These are phyloP conservation scores for Heterohyrax brucei DNA, from an alignment of 2,797 vertebrate species.

Conservation along the genomic window DNA sequence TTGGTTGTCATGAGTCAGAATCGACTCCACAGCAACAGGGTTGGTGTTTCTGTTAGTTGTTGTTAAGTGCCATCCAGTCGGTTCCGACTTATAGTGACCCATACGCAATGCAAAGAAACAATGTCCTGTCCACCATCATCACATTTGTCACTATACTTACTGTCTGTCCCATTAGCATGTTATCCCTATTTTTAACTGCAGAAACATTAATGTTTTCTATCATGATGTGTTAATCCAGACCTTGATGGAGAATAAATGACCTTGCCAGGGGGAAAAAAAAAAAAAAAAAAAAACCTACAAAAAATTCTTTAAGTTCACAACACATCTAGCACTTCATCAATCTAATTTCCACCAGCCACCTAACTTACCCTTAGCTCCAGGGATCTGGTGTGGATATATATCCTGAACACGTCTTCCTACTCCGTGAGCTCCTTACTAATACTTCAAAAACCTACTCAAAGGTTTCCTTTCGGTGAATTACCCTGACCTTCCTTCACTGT, in stretches of 20 bases:
- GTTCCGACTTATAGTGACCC: no score
- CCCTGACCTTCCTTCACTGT: slow-evolving; percentile 21
- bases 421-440: not conserved
- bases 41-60: no score
- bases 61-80: no score
- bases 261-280: not conserved
- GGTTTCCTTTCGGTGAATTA: slow-evolving; percentile 29
- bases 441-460: slow-evolving; percentile 52
- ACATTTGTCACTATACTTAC: no score
- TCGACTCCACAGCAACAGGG: not conserved
- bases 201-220: slow-evolving; percentile 51
- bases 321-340: slow-evolving; percentile 3
- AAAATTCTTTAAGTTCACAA: slow-evolving; percentile 47
- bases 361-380: not conserved
- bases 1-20: not conserved
- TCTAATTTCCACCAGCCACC: slow-evolving; percentile 40
- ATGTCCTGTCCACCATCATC: no score
- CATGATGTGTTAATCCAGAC: not conserved
- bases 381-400: not conserved
- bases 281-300: slow-evolving; percentile 45
- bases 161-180: not conserved
- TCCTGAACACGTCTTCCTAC: not conserved
- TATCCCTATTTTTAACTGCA: not conserved
- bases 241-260: not conserved
- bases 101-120: no score